These are phyloP conservation scores for Paraplagusia blochii DNA, from an alignment of 2,113 vertebrate species.

Conservation along the genomic window DNA sequence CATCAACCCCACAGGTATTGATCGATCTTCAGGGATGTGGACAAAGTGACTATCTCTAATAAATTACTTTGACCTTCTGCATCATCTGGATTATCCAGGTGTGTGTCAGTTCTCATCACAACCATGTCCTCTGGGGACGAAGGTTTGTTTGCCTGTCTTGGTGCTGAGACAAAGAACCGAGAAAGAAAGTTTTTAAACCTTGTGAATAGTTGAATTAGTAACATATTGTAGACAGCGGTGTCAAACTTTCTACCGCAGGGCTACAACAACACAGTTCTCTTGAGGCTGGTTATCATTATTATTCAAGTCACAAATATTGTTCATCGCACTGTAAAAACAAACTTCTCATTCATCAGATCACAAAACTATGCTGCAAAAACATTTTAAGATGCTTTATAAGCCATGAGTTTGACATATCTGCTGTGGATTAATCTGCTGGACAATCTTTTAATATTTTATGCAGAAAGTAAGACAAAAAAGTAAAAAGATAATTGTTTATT, in stretches of 20 bases:
- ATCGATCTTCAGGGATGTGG: constrained; percentile 39
- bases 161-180: constrained; percentile 4
- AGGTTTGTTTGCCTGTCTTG: constrained; percentile 11
- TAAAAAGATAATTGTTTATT: constrained; percentile 76
- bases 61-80: constrained; percentile 60
- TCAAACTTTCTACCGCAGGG: no score
- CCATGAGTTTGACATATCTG: no score
- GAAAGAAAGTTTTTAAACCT: neutral
- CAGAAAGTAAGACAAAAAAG: constrained; percentile 31
- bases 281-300: no score
- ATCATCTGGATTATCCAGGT: constrained; percentile 45
- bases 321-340: no score
- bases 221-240: no score
- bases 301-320: no score
- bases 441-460: neutral
- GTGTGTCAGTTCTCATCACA: constrained; percentile 54
- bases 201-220: no score
- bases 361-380: neutral
- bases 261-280: no score
- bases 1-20: constrained; percentile 31
- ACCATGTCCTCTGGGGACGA: constrained; percentile 50
- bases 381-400: neutral
- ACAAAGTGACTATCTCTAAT: constrained; percentile 55
- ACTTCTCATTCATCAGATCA: no score
- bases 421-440: no score